phyloP scores from a whole-genome alignment of 2,113 vertebrate species.

The Lepisosteus oculatus region DNA sequence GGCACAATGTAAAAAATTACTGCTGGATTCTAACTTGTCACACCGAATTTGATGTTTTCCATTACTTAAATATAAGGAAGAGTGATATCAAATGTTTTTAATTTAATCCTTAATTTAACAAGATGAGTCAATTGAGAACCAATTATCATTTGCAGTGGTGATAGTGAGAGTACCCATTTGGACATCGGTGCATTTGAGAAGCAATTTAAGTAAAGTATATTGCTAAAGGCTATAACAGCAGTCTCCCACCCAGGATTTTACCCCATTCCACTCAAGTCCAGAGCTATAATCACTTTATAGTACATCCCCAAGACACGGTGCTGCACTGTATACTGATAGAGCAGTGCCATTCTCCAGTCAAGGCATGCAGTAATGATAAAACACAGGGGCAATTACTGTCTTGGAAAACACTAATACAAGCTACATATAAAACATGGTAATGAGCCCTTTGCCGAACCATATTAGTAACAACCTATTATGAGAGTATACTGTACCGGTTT shows the following conservation, averaged over 20 bases:
- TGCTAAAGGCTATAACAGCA: no score
- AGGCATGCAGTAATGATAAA: background rate
- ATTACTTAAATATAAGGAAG: background rate
- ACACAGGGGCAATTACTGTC: background rate
- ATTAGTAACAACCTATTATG: background rate
- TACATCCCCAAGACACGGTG: background rate
- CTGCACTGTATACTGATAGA: background rate
- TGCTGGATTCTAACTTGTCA: slow-evolving; percentile 1
- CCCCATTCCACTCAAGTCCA: no score
- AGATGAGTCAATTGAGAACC: no score
- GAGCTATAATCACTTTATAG: no score
- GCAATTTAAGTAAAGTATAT: no score
- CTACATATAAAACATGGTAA: background rate
- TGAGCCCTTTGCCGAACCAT: background rate
- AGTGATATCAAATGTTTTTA: background rate
- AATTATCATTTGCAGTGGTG: no score
- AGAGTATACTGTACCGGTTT: background rate
- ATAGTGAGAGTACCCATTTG: no score
- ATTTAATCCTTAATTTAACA: no score
- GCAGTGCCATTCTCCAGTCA: background rate
- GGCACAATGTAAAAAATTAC: background rate
- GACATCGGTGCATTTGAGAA: no score
- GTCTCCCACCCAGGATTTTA: no score
- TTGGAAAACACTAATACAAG: background rate
- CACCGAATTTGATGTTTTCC: background rate